phyloP scores from a whole-genome alignment of 2,797 vertebrate species.

The Danio kyathit region DNA sequence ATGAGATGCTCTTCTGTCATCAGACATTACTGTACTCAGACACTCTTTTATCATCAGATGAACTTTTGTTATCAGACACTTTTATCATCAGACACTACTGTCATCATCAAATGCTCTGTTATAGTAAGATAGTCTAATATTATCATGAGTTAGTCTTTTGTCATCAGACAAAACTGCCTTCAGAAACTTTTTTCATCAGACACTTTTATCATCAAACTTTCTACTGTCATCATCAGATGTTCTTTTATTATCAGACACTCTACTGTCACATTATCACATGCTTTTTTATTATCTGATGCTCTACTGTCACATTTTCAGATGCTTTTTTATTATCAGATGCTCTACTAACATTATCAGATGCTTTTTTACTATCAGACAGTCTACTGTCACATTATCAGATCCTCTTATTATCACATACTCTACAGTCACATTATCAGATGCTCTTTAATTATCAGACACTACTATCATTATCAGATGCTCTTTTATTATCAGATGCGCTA shows the following conservation, averaged over 20 bases:
- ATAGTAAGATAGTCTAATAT: not conserved
- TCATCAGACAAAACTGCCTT: not conserved
- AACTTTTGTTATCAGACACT: not conserved
- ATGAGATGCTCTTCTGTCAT: too few relatives aligned
- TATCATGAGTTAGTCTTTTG: not conserved
- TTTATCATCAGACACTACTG: too few relatives aligned
- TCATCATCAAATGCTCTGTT: not conserved
- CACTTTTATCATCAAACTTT: not conserved
- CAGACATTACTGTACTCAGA: not conserved
- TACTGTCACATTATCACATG: not conserved
- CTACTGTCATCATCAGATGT: not conserved
- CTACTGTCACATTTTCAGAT: not conserved
- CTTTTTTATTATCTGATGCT: not conserved
- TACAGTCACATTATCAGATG: too few relatives aligned
- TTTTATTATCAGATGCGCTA: not conserved
- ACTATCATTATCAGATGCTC: not conserved
- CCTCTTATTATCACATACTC: too few relatives aligned
- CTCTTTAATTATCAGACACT: not conserved
- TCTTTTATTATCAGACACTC: not conserved
- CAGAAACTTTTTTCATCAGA: not conserved
- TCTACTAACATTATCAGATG: not conserved
- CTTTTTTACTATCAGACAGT: not conserved
- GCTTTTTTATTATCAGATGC: not conserved
- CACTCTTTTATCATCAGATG: not conserved
- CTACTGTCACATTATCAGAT: too few relatives aligned